Percentiles rank a stretch among this genome's conserved stretches.
phyloP scores from a whole-genome alignment of 2,113 vertebrate genomes.

The Leuciscus idus region DNA sequence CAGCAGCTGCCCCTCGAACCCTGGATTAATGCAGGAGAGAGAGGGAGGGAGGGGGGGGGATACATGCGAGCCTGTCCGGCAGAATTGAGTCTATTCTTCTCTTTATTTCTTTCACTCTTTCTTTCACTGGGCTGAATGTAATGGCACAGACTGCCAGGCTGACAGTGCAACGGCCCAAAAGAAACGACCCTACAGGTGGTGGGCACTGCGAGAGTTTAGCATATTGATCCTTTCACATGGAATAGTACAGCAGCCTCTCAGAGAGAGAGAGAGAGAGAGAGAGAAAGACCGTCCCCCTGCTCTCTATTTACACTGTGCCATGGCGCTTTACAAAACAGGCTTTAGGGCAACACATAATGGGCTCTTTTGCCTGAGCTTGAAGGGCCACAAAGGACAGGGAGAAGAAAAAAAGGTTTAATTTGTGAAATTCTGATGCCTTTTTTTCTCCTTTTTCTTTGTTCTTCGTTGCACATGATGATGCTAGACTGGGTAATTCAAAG shows the following conservation, averaged over 20 bases:
- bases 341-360: constrained; percentile 59
- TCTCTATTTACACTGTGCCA: constrained; percentile 60
- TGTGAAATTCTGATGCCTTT: constrained; percentile 56
- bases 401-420: constrained; percentile 40
- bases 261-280: background rate
- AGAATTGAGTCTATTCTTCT: constrained; percentile 60
- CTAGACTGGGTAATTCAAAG: constrained; percentile 27
- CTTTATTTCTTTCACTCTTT: constrained; percentile 45
- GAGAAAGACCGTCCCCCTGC: constrained; percentile 35
- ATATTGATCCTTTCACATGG: constrained; percentile 62
- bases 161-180: constrained; percentile 52
- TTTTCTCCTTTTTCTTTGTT: constrained; percentile 26
- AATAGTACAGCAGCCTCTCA: constrained; percentile 47
- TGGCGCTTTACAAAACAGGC: constrained; percentile 58
- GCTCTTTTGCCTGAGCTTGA: constrained; percentile 45
- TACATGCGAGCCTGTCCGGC: constrained; percentile 50
- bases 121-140: constrained; percentile 57
- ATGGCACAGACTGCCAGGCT: constrained; percentile 55
- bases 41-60: background rate
- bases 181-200: constrained; percentile 66
- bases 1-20: constrained; percentile 61
- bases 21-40: constrained; percentile 58
- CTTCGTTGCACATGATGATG: constrained; percentile 20
- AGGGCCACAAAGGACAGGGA: constrained; percentile 46
- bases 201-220: constrained; percentile 61